Conservation (phyloP, 2,797 vertebrate genomes). For the Syndactyla subalaris region DNA sequence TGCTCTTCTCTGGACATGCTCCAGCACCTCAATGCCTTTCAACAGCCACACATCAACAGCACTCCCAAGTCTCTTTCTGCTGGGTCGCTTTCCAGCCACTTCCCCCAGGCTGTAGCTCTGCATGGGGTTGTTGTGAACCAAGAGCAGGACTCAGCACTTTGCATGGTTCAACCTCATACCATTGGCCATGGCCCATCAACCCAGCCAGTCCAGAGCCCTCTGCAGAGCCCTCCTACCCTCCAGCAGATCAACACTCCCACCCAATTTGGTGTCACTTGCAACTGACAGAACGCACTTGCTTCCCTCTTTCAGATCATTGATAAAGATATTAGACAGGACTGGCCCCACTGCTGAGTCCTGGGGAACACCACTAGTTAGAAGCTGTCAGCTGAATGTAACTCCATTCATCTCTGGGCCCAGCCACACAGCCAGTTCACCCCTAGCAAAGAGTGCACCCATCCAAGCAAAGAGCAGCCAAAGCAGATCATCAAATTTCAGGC, state of each 20-base stretch:
- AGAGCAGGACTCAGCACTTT: not conserved
- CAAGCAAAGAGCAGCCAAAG: not conserved
- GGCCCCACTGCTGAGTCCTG: not conserved
- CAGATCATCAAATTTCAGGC: not conserved
- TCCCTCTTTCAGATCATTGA: not conserved
- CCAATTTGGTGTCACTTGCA: not conserved
- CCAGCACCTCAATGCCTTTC: not conserved
- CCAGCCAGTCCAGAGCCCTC: not conserved
- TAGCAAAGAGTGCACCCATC: not conserved
- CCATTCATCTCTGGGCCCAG: not conserved
- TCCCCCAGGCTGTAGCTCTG: not conserved
- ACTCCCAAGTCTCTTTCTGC: not conserved
- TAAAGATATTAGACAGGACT: not conserved
- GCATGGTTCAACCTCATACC: not conserved
- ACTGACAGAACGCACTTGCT: not conserved
- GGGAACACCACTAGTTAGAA: no score
- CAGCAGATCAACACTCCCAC: not conserved
- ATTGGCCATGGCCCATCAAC: rapidly evolving
- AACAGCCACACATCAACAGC: not conserved
- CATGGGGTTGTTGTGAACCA: not conserved
- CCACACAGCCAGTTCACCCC: not conserved
- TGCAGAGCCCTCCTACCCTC: not conserved
- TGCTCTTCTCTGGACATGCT: not conserved
- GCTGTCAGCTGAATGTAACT: not conserved
- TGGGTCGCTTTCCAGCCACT: not conserved